Base-by-base conservation (phyloP, 2,113 vertebrate species). In the Prunella himalayana region DNA sequence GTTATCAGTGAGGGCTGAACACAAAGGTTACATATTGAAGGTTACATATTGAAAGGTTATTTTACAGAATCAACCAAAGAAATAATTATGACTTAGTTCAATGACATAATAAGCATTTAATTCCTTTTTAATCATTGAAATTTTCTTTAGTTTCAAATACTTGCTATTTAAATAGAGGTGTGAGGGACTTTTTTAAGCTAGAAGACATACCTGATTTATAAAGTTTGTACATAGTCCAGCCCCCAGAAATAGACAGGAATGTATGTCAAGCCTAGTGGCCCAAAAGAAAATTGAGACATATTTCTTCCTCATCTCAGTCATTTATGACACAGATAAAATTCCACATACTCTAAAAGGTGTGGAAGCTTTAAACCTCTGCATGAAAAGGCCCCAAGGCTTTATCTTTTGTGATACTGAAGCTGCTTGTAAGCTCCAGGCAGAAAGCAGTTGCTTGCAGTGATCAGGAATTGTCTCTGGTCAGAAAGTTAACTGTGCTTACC, bases 401-500 rank as follows among this genome's bases (percentile, higher is more conserved):
- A 24, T 30, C 25, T 86, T 86, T 61, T 47, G 39, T 85, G 59
- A 18, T 10, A 25, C 11, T 53, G 30, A 44, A 50, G 44, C 7
- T 24, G 42, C 23, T 49, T 57, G 12, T 44, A 73, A 61, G 17
- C 35, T 35, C 42, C 23, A 53, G 41, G 60, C 44, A 79, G 69
- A 71, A 88, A 78, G 21, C 9, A 33, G 21, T 49, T 0, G 0
- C 24, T 39, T 50, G n/a, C 71, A 65, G 21, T 22, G 65, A 60
- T 37, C 35, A 57, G 49, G 61, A 70, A 72, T 57, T 28, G 14
- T 60, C 39, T 89, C 50, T 12, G 19, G 72, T 77, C 37, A 68
- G 10, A 70, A 73, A 86, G 59, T 2, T 19, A 85, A 42, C 41
- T 33, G 12, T n/a, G 93, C 98, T 93, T 95, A 99, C 99, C 99